Evolutionary conservation across 2,797 vertebrate species (phyloP).

Genomic region (Cossypha heuglini): DNA sequence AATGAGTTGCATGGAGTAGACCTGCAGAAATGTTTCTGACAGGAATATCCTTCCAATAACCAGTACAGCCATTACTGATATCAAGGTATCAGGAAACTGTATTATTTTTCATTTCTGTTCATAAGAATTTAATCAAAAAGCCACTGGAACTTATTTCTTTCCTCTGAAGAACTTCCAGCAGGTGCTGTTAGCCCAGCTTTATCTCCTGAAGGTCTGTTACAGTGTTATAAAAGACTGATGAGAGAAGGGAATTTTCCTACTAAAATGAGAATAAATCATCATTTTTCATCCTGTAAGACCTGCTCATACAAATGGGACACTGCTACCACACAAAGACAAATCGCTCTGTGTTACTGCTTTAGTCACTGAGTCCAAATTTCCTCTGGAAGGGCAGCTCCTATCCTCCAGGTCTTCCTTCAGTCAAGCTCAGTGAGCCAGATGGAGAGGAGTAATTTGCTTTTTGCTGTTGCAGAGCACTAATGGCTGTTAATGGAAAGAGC

Average conservation of each 20-base stretch:
- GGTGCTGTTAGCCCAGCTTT: constrained; percentile 10
- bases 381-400: not conserved
- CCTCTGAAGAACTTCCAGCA: not conserved
- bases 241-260: constrained; percentile 28
- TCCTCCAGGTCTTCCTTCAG: not conserved
- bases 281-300: constrained; percentile 8
- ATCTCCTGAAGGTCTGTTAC: not conserved
- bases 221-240: constrained; percentile 33
- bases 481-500: not conserved
- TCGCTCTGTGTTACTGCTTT: not conserved
- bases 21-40: constrained; percentile 17
- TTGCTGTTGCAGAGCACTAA: not conserved
- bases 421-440: rapidly evolving
- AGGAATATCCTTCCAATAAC: not conserved
- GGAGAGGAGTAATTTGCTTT: not conserved
- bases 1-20: not conserved
- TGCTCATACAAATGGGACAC: not conserved
- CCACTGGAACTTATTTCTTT: constrained; percentile 13
- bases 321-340: not conserved
- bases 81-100: not conserved
- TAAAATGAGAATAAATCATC: constrained; percentile 35
- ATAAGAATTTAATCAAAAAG: constrained; percentile 53
- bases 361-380: not conserved
- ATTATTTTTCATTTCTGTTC: constrained; percentile 41
- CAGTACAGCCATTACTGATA: not conserved